These are phyloP conservation scores for Hybognathus amarus DNA, from an alignment of 2,797 vertebrate species.

Conservation along the genomic window DNA sequence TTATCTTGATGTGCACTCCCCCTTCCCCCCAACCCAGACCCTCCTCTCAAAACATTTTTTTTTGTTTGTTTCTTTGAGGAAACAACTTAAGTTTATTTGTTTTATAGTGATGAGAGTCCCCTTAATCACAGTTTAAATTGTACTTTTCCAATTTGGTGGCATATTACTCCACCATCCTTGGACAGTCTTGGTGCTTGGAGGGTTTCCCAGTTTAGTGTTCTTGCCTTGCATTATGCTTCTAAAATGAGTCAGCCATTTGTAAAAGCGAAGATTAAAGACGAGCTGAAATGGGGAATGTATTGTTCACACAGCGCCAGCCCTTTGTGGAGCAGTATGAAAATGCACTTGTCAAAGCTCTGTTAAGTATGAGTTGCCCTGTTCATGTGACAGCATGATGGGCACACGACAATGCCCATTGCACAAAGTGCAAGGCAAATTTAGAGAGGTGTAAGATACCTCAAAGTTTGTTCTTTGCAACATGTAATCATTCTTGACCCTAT, in stretches of 20 bases:
- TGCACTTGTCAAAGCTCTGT: conserved; percentile 64
- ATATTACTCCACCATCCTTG: conserved; percentile 59
- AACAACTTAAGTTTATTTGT: conserved; percentile 63
- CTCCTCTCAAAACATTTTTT: conserved; percentile 41
- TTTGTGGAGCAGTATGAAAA: conserved; percentile 63
- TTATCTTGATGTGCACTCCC: conserved; percentile 61
- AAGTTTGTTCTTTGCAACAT: conserved; percentile 48
- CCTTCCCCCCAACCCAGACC: conserved; percentile 34
- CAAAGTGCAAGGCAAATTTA: conserved; percentile 57
- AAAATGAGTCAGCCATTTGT: conserved; percentile 65
- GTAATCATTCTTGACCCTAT: conserved; percentile 36
- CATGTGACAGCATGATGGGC: conserved; percentile 64
- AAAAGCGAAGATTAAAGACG: conserved; percentile 65
- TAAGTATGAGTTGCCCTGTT: conserved; percentile 62
- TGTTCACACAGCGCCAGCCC: conserved; percentile 54
- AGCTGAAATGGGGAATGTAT: conserved; percentile 60
- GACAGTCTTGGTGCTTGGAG: conserved; percentile 57
- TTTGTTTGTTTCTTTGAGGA: conserved; percentile 62
- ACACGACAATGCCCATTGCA: conserved; percentile 46
- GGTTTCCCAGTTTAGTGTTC: conserved; percentile 55
- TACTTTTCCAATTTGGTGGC: conserved; percentile 59
- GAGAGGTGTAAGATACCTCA: conserved; percentile 53
- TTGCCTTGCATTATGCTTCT: conserved; percentile 50
- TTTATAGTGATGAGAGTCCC: conserved; percentile 63
- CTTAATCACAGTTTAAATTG: conserved; percentile 65